Evolutionary conservation across 2,113 vertebrate genomes (phyloP), one percentile per base, ranked within the genome.

Genomic region (Trogon surrucura): DNA sequence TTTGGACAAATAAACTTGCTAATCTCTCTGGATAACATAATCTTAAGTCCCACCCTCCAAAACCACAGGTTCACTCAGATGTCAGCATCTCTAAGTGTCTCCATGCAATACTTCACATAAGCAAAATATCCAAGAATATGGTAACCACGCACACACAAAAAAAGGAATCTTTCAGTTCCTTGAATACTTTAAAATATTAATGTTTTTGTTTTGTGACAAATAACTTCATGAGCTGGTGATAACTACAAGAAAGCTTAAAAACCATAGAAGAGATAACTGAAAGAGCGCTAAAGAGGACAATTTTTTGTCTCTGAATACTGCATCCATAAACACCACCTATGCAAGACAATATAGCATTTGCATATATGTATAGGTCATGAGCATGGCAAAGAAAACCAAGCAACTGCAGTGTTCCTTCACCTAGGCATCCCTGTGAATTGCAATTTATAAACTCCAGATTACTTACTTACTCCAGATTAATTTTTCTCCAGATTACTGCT

Each of bases 251-350:
- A 34, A 51, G 13, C 27, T 73, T 32, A 72, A 77, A 72, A 57
- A 13, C 0, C 30, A 53, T 8, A 10, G 21, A 79, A 30, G 16
- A 65, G 6, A 74, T 5, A 61, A 20, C 15, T 66, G n/a, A 75
- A 18, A 23, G 6, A 77, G 2, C 15, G 25, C 8, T 56, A 6
- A 45, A 56, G 9, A 12, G 26, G 9, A 34, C 8, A 45, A 9
- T 8, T 48, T 75, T 62, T 75, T 41, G 2, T 58, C 62, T n/a
- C 44, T 60, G 21, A 9, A 71, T 80, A 69, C 19, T 48, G 18
- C 15, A 38, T 56, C 22, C 61, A 18, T 0, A 1, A 7, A 56
- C 6, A 16, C 3, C 29, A 57, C 7, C 5, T 15, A 19, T 9
- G 21, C 36, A 10, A 64, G 44, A 72, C 14, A 77, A 72, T 16